Evolutionary conservation across 2,113 vertebrate species (phyloP).

Genomic region (Onychorhynchus coronatus): DNA sequence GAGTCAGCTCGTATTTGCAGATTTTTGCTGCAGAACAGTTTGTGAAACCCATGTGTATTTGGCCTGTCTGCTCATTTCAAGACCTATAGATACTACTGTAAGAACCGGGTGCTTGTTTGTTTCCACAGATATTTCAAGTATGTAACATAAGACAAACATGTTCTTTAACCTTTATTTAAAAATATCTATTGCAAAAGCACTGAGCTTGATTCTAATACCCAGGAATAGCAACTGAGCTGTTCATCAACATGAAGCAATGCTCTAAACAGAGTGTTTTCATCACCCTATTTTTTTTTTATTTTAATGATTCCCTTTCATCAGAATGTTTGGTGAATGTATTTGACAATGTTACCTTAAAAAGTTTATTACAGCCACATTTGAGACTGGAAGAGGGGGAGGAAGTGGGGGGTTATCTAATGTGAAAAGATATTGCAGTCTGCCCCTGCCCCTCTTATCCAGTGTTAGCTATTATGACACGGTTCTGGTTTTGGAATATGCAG

Average conservation of each 20-base stretch:
- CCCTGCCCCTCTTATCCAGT: neutral
- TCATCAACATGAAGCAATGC: neutral
- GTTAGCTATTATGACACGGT: neutral
- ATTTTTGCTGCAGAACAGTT: neutral
- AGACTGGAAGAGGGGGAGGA: neutral
- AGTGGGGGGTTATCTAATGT: neutral
- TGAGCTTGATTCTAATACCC: neutral
- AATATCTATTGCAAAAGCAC: neutral
- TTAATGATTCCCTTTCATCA: neutral
- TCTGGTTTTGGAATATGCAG: neutral
- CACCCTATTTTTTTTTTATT: neutral
- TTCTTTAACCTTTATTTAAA: constrained; percentile 47
- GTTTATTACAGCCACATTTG: neutral
- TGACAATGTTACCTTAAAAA: neutral
- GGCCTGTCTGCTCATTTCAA: neutral
- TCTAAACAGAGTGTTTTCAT: neutral
- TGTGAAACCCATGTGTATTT: neutral
- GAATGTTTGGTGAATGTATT: neutral
- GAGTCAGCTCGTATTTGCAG: neutral
- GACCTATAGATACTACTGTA: neutral
- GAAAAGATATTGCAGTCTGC: neutral
- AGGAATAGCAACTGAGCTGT: neutral
- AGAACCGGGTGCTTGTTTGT: neutral
- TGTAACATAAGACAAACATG: neutral
- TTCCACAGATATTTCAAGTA: neutral